phyloP scores from a whole-genome alignment of 1,140 invertebrate genomes.

The Vanessa atalanta region DNA sequence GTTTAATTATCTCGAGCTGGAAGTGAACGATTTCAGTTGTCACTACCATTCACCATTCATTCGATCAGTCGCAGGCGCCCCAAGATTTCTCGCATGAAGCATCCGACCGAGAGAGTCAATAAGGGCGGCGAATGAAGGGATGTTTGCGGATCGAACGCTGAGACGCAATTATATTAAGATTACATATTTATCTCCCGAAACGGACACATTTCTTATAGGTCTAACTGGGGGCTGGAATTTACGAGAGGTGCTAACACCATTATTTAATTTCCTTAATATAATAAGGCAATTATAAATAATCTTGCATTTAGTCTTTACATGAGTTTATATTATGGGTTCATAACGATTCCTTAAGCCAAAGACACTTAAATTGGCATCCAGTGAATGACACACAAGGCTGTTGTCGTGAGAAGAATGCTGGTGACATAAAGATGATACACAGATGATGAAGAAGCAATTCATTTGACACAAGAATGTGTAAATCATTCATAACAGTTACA shows the following conservation, averaged over 20 bases:
- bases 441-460: too few species aligned
- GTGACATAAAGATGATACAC: too few species aligned
- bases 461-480: too few species aligned
- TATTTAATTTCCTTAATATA: neutral
- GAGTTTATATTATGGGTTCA: too few species aligned
- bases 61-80: slow-evolving; percentile 39
- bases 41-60: slow-evolving; percentile 33
- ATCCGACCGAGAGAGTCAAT: slow-evolving; percentile 58
- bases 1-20: slow-evolving; percentile 25
- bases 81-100: slow-evolving; percentile 30
- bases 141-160: slow-evolving; percentile 51
- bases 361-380: too few species aligned
- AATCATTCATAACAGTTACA: too few species aligned
- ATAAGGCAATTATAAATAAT: too few species aligned
- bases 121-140: slow-evolving; percentile 58
- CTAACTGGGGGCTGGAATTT: slow-evolving; percentile 26
- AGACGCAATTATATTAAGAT: slow-evolving; percentile 77
- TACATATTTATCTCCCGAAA: slow-evolving; percentile 74
- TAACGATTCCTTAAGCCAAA: too few species aligned
- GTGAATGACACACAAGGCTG: too few species aligned
- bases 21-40: slow-evolving; percentile 31
- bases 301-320: too few species aligned
- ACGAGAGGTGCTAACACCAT: slow-evolving; percentile 45
- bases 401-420: too few species aligned
- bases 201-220: slow-evolving; percentile 64